Base-by-base conservation (phyloP, 2,888 invertebrate species). In the Temnothorax ravouxi region DNA sequence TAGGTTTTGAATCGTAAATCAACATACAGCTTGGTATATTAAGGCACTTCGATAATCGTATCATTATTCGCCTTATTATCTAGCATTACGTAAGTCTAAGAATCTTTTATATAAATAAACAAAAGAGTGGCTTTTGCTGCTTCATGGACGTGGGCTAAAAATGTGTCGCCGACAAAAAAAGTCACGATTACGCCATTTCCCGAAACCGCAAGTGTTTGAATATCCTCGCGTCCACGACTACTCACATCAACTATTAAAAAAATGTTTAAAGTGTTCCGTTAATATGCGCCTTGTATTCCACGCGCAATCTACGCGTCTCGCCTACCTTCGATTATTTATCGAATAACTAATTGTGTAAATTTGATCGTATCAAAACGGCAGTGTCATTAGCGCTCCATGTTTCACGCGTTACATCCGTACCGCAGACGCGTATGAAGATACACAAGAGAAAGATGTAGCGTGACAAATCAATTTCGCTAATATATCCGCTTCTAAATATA, bases 281-380 rank as follows among this genome's bases (percentile, higher is more conserved):
- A 59, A 80, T 80, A 80, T 47, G 25, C 38, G 25, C 18, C 71
- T 71, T 13, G n/a, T 47, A 9, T 47, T 71, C 71, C 47, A 62
- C 54, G 15, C 47, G 29, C 9, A 34, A 18, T 38, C 47, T 38
- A 38, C 18, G 47, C 34, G 34, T 79, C 59, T 71, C 71, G 79
- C 79, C 79, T 59, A 80, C 71, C 2, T 80, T 4, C 25, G 71
- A 38, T 80, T 80, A 71, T 80, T 71, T 80, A 80, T 80, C 59
- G 71, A 18, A 50, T 59, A 71, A 9, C 47, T 79, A 79, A 79
- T 80, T 38, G 38, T 50, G 59, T 80, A 77, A 67, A 77, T 71
- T 80, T 59, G 47, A 77, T 67, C 21, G 29, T 54, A 67, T 77
- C 54, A 11, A 79, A 59, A 18, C 44, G 29, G 11, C 38, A 41